phyloP scores from a whole-genome alignment of 1,140 invertebrate species.

The Bombus confusus region DNA sequence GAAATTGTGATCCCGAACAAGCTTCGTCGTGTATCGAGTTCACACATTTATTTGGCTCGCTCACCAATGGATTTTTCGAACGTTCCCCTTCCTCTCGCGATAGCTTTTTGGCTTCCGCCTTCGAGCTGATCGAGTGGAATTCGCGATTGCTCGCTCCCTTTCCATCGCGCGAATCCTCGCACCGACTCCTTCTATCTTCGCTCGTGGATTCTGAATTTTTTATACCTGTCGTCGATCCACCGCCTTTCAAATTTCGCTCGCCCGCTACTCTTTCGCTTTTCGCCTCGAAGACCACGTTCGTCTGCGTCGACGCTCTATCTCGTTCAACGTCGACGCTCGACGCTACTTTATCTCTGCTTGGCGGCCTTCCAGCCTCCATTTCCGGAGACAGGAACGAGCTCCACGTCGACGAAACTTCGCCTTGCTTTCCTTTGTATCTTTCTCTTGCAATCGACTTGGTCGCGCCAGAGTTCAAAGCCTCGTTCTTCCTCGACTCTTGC shows the following conservation, averaged over 20 bases:
- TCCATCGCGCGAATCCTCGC: background rate
- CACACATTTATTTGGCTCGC: background rate
- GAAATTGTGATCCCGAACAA: background rate
- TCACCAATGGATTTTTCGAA: background rate
- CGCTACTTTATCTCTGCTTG: background rate
- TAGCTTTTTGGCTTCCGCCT: background rate
- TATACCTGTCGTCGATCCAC: background rate
- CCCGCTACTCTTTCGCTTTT: background rate
- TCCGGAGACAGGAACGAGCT: background rate
- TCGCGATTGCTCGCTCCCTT: conserved; percentile 8
- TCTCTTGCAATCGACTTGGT: background rate
- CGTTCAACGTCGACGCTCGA: background rate
- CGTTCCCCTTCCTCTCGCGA: background rate
- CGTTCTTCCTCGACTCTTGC: background rate
- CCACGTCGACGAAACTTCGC: background rate
- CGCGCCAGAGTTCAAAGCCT: no score
- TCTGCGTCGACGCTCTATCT: background rate
- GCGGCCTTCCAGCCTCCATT: background rate
- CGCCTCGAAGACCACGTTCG: no score
- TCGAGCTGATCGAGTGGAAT: conserved; percentile 16
- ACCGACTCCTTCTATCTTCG: background rate
- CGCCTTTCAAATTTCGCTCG: background rate
- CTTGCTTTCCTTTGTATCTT: background rate
- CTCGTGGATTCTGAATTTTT: background rate
- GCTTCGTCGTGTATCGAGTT: background rate